Conservation (phyloP, 2,113 vertebrate genomes). For the Gadus chalcogrammus region DNA sequence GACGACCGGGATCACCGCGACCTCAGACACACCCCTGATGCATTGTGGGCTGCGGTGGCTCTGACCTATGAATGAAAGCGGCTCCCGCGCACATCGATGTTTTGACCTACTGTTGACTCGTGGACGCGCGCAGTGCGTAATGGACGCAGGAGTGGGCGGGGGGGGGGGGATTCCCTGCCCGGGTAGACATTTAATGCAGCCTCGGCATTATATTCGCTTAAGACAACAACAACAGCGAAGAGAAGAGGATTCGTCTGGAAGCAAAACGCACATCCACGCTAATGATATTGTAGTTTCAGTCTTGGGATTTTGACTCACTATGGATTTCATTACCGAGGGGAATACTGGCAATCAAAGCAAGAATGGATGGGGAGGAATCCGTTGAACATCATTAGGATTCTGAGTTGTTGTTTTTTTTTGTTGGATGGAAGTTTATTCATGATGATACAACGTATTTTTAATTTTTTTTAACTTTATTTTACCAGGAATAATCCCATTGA, state of each 20-base stretch:
- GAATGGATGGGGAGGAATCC: not conserved
- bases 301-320: not conserved
- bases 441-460: no score
- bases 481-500: no score
- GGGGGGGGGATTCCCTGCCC: not conserved
- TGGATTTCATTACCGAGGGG: not conserved
- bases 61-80: slow-evolving; percentile 34
- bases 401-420: no score
- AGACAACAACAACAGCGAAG: no score
- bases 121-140: not conserved
- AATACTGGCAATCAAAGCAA: slow-evolving; percentile 20
- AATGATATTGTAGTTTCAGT: no score
- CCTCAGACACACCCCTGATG: slow-evolving; percentile 41
- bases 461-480: no score
- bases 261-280: no score
- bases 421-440: no score
- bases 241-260: not conserved
- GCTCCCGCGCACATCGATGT: slow-evolving; percentile 30
- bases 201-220: no score
- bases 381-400: no score
- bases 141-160: slow-evolving; percentile 18
- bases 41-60: slow-evolving; percentile 50
- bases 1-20: slow-evolving; percentile 51
- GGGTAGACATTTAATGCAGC: no score
- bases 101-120: slow-evolving; percentile 38